Base-by-base conservation (phyloP, 1,140 invertebrate genomes). In the Drosophila littoralis region DNA sequence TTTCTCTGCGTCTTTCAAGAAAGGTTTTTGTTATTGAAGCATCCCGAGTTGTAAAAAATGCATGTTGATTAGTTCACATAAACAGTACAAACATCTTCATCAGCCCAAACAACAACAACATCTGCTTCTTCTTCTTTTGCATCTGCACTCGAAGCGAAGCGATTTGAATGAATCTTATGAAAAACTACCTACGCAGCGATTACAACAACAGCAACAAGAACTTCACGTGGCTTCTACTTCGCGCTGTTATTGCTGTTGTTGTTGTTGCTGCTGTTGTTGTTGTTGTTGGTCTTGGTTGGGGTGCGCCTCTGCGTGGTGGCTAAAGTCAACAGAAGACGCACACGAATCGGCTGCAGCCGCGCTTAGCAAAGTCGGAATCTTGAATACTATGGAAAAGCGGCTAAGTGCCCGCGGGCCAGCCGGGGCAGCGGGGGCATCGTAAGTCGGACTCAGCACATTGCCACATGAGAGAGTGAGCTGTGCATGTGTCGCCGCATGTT, bases 141-240 rank as follows among this genome's bases (percentile, higher is more conserved):
- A 36, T 9, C 9, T 48, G 43, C 55, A 52, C 38, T 68, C 40
- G 9, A 45, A 45, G 38, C 35, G 12, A 68, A 65, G 50, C 67
- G 69, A 79, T 86, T 82, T 81, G 48, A 89, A 89, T 89, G 84
- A 80, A 75, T 79, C 36, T 22, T 51, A 13, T 50, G 43, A 36
- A 74, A 79, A 70, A 89, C 76, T 89, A 88, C 83, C 83, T 89
- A 89, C 84, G 80, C 83, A 72, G 63, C 54, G 83, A 67, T 77
- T 66, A 64, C 74, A 81, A 64, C 61, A 69, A 68, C 33, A 64
- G 60, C 15, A 68, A 42, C 60, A 54, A 46, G 35, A 40, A 59
- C 58, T 45, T 60, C 55, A 60, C 17, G 59, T 48, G 58, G 38
- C 61, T 46, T 57, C 43, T 13, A 48, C 43, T 61, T 57, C 38